Evolutionary conservation across 1,140 invertebrate genomes (phyloP).

Genomic region (Vollenhovia emeryi): DNA sequence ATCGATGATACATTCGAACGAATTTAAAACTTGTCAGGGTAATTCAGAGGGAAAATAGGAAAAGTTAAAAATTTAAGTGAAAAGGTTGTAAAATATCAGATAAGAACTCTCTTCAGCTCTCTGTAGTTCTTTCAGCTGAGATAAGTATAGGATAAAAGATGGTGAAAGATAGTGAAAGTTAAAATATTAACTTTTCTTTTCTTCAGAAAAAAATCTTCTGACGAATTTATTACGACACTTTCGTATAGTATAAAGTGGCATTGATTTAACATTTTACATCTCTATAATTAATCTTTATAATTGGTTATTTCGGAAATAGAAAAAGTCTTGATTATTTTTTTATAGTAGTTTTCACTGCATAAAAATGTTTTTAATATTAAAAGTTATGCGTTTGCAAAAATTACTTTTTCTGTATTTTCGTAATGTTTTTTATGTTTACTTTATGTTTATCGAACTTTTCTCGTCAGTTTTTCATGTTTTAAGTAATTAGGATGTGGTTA

Average conservation of each 20-base stretch:
- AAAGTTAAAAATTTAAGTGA: background rate
- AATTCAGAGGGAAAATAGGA: background rate
- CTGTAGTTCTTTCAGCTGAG: background rate
- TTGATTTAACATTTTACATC: background rate
- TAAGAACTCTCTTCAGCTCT: no score
- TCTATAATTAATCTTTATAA: no score
- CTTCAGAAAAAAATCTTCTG: background rate
- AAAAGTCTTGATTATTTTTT: background rate
- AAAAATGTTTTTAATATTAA: conserved; percentile 3
- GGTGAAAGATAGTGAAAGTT: background rate
- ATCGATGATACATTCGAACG: background rate
- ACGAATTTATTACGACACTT: background rate
- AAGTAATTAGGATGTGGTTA: background rate
- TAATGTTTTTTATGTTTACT: background rate
- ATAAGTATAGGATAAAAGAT: background rate
- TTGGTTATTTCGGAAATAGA: background rate
- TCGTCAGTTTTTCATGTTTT: background rate
- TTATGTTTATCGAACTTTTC: background rate
- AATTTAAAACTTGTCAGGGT: background rate
- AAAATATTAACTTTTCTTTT: background rate
- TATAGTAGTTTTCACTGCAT: background rate
- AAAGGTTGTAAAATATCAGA: background rate
- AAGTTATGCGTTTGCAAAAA: background rate
- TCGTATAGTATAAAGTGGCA: background rate
- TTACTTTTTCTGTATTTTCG: background rate